A percentile compares a stretch with the other conserved stretches of the same genome.
Evolutionary conservation across 2,797 vertebrate species (phyloP).

Genomic region (Phaenicophaeus curvirostris): DNA sequence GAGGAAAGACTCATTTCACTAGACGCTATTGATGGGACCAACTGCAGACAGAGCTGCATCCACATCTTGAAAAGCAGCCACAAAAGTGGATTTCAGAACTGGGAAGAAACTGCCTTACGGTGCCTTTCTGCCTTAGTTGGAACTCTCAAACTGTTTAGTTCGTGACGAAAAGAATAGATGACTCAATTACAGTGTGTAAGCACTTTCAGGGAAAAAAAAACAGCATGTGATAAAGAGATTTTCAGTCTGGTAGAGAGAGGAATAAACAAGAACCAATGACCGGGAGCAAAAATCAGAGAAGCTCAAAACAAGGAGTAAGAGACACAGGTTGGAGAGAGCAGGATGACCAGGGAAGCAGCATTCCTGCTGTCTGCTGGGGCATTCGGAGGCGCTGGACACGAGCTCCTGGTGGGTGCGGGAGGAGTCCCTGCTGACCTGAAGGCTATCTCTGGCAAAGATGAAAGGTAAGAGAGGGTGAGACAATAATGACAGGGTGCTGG

Average conservation of each 20-base stretch:
- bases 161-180: background rate
- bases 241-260: background rate
- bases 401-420: fast-evolving
- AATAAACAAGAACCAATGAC: background rate
- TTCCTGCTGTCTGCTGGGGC: background rate
- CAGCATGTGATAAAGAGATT: background rate
- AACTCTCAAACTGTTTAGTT: background rate
- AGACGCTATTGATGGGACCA: background rate
- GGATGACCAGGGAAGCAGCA: fast-evolving
- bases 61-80: background rate
- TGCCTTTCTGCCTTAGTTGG: background rate
- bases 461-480: background rate
- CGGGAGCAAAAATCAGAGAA: background rate
- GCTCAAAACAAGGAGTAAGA: background rate
- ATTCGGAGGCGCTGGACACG: background rate
- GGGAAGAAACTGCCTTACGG: background rate
- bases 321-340: background rate
- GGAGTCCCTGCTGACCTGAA: background rate
- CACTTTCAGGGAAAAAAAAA: conserved; percentile 13
- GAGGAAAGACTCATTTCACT: background rate
- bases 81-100: background rate
- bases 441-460: background rate
- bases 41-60: background rate
- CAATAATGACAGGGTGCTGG: background rate
- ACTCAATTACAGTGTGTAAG: background rate